Percentiles rank a stretch among this genome's conserved stretches.
Conservation (phyloP, 2,797 vertebrate species). For the Danio kyathit region DNA sequence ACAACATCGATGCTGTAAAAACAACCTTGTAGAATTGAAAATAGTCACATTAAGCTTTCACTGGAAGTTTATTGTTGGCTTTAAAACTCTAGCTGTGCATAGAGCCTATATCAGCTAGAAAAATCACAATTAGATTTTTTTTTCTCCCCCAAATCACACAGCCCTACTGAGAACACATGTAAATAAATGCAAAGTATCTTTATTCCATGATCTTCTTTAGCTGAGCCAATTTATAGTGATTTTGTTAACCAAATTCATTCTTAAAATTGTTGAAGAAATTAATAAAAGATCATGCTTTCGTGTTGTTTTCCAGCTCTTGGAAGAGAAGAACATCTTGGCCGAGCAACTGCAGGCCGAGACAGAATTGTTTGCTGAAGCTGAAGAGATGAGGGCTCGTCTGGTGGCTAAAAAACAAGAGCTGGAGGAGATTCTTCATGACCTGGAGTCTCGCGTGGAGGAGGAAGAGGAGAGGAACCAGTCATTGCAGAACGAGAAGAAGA, state of each 20-base stretch:
- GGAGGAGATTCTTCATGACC: conserved; percentile 95
- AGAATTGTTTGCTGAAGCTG: conserved; percentile 94
- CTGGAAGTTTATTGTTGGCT: no score
- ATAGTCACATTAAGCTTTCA: no score
- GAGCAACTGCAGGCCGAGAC: conserved; percentile 97
- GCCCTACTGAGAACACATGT: no score
- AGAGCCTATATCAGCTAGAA: no score
- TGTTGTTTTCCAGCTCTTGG: conserved; percentile 80
- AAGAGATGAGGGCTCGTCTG: conserved; percentile 95
- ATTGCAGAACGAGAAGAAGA: conserved; percentile 95
- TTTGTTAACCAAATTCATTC: not conserved
- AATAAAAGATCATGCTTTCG: not conserved
- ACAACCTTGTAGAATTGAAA: no score
- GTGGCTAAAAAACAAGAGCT: conserved; percentile 95
- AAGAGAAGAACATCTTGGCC: conserved; percentile 97
- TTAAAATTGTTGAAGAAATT: not conserved
- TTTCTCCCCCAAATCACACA: no score
- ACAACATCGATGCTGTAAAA: no score
- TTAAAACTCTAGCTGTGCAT: no score
- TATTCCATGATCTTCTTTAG: conserved; percentile 1
- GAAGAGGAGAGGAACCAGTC: conserved; percentile 95
- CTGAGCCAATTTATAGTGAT: not conserved
- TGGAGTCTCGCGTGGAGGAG: conserved; percentile 95
- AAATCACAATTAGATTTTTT: no score
- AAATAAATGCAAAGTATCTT: no score